Conservation (phyloP, 2,888 invertebrate species). For the Synergus umbraculus region DNA sequence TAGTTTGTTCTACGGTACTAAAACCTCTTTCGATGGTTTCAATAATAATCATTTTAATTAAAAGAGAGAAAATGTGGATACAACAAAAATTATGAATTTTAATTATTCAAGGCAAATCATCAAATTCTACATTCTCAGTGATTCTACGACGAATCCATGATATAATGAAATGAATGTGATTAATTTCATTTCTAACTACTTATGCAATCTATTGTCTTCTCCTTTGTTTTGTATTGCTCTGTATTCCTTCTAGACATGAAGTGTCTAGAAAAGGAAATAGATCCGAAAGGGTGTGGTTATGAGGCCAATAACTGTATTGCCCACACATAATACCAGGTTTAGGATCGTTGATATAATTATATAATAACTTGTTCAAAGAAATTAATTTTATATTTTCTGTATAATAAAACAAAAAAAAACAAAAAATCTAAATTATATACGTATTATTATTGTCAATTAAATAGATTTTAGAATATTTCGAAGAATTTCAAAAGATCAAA, state of each 20-base stretch:
- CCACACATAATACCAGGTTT: background rate
- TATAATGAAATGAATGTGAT: background rate
- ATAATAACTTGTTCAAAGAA: background rate
- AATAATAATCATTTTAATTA: too few species aligned
- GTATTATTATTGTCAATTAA: background rate
- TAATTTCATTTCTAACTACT: background rate
- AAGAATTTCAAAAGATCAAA: too few species aligned
- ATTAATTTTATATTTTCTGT: background rate
- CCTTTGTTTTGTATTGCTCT: background rate
- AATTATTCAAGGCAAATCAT: too few species aligned
- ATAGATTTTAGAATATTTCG: background rate
- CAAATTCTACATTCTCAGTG: too few species aligned
- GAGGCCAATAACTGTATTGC: slow-evolving; percentile 21
- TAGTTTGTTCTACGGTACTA: too few species aligned
- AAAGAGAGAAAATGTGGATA: too few species aligned
- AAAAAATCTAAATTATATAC: background rate
- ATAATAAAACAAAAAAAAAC: background rate
- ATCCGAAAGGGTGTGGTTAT: slow-evolving; percentile 11
- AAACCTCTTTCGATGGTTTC: too few species aligned
- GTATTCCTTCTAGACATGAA: background rate
- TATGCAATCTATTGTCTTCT: slow-evolving; percentile 12
- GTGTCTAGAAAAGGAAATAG: slow-evolving; percentile 5
- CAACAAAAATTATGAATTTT: too few species aligned
- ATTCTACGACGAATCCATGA: background rate
- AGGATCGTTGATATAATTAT: slow-evolving; percentile 11